Evolutionary conservation across 2,888 invertebrate species (phyloP).

Genomic region (Phlogophora meticulosa): DNA sequence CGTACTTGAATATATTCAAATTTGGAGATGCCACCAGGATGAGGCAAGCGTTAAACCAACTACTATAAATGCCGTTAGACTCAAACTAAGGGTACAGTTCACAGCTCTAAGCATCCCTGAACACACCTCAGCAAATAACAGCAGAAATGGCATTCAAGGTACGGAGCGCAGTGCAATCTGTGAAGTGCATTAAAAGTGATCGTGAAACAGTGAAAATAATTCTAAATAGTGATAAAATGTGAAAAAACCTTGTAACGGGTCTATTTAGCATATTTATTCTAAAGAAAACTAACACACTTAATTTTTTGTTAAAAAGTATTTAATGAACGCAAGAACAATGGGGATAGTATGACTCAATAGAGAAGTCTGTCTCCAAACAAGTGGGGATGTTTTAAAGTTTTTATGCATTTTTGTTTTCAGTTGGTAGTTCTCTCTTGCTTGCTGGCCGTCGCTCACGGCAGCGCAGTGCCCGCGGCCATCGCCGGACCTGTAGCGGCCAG

Average conservation of each 20-base stretch:
- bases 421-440: constrained; percentile 85
- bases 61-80: constrained; percentile 86
- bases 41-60: constrained; percentile 75
- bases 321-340: neutral
- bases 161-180: constrained; percentile 75
- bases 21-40: constrained; percentile 87
- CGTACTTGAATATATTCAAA: constrained; percentile 89
- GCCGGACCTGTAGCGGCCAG: constrained; percentile 78
- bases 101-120: constrained; percentile 83
- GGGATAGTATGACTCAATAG: neutral
- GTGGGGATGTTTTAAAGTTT: neutral
- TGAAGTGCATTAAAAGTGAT: constrained; percentile 70
- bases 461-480: constrained; percentile 79
- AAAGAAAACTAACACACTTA: neutral
- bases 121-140: constrained; percentile 77
- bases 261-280: neutral
- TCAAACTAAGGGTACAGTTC: constrained; percentile 85
- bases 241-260: neutral
- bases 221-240: constrained; percentile 43
- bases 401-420: constrained; percentile 70
- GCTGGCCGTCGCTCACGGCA: constrained; percentile 80
- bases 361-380: neutral
- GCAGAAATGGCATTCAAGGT: constrained; percentile 88
- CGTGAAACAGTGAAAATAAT: constrained; percentile 61
- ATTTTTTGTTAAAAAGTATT: neutral